phyloP scores from a whole-genome alignment of 2,797 vertebrate species.

The Pseudomugil tenellus region DNA sequence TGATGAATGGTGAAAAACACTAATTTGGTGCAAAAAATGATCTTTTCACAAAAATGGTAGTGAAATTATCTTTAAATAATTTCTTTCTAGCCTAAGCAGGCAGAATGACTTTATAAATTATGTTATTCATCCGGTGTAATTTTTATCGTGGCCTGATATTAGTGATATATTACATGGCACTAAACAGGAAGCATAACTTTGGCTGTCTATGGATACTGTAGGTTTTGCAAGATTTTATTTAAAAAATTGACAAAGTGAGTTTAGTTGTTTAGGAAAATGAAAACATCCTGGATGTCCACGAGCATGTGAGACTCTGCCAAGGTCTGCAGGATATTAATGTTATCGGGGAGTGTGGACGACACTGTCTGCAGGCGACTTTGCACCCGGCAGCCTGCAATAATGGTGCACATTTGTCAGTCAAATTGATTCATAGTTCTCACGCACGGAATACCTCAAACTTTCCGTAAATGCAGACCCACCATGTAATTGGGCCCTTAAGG shows the following conservation, averaged over 20 bases:
- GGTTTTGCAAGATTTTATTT: not conserved
- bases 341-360: not conserved
- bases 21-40: not conserved
- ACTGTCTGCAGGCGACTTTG: not conserved
- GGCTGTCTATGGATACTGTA: not conserved
- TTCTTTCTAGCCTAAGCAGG: not conserved
- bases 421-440: not conserved
- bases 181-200: not conserved
- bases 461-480: not conserved
- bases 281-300: not conserved
- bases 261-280: not conserved
- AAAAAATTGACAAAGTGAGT: not conserved
- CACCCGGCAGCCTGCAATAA: not conserved
- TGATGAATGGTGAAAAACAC: not conserved
- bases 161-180: not conserved
- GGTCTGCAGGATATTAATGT: not conserved
- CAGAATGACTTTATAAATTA: not conserved
- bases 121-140: not conserved
- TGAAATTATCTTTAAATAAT: not conserved
- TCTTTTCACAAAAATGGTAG: too few species aligned
- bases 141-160: not conserved
- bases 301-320: not conserved
- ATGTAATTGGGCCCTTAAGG: not conserved
- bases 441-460: not conserved
- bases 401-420: not conserved